Evolutionary conservation across 2,888 invertebrate genomes (phyloP).

Genomic region (Himalopsyche kuldschensis): DNA sequence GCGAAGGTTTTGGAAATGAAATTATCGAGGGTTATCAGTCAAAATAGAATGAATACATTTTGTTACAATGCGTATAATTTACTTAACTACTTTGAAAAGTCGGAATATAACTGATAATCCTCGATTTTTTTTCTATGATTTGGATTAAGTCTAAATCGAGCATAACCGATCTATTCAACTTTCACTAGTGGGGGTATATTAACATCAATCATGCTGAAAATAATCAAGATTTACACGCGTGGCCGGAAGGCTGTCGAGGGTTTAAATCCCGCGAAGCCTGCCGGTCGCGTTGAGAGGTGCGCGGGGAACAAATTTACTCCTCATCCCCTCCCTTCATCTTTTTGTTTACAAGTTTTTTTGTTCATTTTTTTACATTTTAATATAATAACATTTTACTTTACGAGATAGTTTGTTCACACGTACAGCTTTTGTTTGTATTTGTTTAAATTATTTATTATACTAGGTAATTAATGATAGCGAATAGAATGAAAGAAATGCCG

Average conservation of each 20-base stretch:
- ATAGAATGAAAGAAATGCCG: constrained; percentile 37
- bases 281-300: neutral
- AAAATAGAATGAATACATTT: neutral
- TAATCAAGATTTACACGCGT: neutral
- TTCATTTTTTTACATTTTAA: constrained; percentile 28
- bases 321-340: constrained; percentile 26
- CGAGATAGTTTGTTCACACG: constrained; percentile 34
- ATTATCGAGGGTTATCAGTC: neutral
- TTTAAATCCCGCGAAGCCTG: neutral
- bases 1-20: neutral
- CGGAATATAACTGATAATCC: neutral
- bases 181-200: constrained; percentile 19
- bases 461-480: constrained; percentile 27
- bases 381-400: constrained; percentile 37
- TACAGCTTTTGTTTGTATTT: constrained; percentile 31
- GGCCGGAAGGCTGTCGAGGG: neutral
- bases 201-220: constrained; percentile 27
- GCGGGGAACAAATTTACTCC: constrained; percentile 19
- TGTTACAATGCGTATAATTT: neutral
- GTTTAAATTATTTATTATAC: constrained; percentile 38
- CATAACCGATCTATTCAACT: constrained; percentile 19
- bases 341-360: constrained; percentile 16
- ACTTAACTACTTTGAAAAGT: neutral
- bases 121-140: neutral
- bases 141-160: constrained; percentile 8